Conservation (phyloP, 2,113 vertebrate species). For the Cottus gobio region DNA sequence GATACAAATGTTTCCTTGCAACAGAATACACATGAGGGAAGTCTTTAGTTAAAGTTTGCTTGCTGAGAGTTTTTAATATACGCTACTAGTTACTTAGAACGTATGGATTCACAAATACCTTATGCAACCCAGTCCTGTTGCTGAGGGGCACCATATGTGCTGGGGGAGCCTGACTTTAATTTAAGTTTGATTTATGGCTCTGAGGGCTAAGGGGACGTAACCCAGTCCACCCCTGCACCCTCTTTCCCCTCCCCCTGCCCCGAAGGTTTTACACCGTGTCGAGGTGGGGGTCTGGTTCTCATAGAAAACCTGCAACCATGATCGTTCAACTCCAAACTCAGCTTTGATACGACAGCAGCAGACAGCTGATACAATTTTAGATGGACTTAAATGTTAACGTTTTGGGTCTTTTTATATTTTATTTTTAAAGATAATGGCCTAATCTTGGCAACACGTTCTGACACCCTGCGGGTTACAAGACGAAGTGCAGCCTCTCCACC, state of each 20-base stretch:
- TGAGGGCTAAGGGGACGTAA: slow-evolving; percentile 28
- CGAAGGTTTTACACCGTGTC: background rate
- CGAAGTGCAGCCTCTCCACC: slow-evolving; percentile 25
- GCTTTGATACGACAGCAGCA: slow-evolving; percentile 32
- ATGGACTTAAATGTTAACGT: slow-evolving; percentile 1
- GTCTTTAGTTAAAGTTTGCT: background rate
- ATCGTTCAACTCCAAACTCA: slow-evolving; percentile 7
- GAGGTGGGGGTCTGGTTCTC: slow-evolving; percentile 57
- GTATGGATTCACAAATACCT: background rate
- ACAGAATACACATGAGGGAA: background rate
- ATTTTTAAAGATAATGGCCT: slow-evolving; percentile 31
- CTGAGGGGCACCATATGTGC: slow-evolving; percentile 47
- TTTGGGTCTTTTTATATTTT: background rate
- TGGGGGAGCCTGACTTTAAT: slow-evolving; percentile 58
- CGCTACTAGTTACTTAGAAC: background rate
- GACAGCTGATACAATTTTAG: slow-evolving; percentile 35
- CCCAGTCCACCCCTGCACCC: slow-evolving; percentile 19
- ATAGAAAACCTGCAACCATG: slow-evolving; percentile 44
- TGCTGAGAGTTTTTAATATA: background rate
- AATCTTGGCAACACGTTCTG: slow-evolving; percentile 13
- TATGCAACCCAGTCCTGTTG: slow-evolving; percentile 2
- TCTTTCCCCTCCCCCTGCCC: background rate
- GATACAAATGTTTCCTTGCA: background rate
- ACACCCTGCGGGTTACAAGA: slow-evolving; percentile 21
- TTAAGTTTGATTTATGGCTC: slow-evolving; percentile 73